These are phyloP conservation scores for Drosophila infuscata DNA, from an alignment of 2,888 invertebrate genomes.

Conservation along the genomic window DNA sequence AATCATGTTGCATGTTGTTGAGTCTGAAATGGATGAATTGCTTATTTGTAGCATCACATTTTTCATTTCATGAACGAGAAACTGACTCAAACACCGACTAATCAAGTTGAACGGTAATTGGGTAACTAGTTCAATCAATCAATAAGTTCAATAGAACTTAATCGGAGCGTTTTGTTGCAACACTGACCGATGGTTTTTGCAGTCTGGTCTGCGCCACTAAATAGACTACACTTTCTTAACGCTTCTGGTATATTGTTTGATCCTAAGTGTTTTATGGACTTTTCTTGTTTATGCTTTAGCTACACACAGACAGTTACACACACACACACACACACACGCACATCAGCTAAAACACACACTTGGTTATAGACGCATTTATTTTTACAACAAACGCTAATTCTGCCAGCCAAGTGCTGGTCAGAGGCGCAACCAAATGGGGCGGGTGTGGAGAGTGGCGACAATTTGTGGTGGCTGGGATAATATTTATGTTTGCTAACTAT, in stretches of 20 bases:
- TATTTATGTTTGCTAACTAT: constrained; percentile 48
- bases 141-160: background rate
- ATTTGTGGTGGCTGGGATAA: constrained; percentile 34
- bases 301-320: constrained; percentile 14
- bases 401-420: constrained; percentile 49
- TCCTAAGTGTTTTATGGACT: constrained; percentile 81
- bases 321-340: background rate
- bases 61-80: background rate
- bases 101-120: background rate
- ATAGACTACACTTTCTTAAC: constrained; percentile 60
- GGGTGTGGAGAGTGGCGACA: background rate
- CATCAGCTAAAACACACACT: background rate
- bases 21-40: background rate
- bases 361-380: constrained; percentile 38
- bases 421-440: background rate
- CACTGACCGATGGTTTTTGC: constrained; percentile 1
- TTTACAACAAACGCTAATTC: constrained; percentile 57
- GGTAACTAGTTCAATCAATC: background rate
- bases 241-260: constrained; percentile 57
- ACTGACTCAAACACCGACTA: background rate
- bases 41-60: background rate
- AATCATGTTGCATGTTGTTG: background rate
- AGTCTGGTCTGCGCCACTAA: constrained; percentile 38
- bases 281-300: constrained; percentile 72
- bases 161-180: background rate